These are phyloP conservation scores for Nyctereutes procyonoides DNA, from an alignment of 2,113 vertebrate genomes.

Conservation along the genomic window DNA sequence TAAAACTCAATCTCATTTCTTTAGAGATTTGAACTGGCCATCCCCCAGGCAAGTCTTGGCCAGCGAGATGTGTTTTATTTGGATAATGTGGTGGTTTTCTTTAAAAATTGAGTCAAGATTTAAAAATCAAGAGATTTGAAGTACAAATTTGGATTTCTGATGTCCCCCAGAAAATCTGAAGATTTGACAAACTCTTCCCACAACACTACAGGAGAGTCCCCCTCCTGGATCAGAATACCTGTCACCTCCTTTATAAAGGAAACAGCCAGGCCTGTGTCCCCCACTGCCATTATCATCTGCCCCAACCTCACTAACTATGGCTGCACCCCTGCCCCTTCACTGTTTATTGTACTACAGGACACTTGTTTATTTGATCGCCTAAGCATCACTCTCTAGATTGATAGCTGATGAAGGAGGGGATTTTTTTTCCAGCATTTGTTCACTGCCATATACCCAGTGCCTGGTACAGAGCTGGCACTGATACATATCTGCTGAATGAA, in stretches of 20 bases:
- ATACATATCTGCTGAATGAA: neutral
- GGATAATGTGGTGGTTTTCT: constrained; percentile 50
- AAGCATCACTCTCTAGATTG: neutral
- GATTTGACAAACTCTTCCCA: neutral
- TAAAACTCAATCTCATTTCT: constrained; percentile 66
- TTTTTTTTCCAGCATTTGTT: neutral
- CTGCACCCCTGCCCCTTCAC: neutral
- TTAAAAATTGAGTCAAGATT: constrained; percentile 58
- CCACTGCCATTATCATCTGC: fast-evolving
- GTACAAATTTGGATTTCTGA: constrained; percentile 67
- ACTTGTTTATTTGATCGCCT: neutral
- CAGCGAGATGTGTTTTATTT: constrained; percentile 69
- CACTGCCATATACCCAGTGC: neutral
- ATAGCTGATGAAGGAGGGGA: neutral
- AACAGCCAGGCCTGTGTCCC: too few species aligned
- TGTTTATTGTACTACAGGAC: neutral
- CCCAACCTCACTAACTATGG: neutral
- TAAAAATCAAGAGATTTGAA: constrained; percentile 59
- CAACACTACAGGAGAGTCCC: neutral
- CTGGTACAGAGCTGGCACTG: neutral
- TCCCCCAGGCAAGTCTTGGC: constrained; percentile 1
- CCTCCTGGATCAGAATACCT: neutral
- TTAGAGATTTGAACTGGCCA: constrained; percentile 70
- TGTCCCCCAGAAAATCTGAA: constrained; percentile 56
- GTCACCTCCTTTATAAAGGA: neutral